A percentile compares a stretch with the other conserved stretches of the same genome.
Conservation (phyloP, 2,888 invertebrate genomes). For the Spisula solida region DNA sequence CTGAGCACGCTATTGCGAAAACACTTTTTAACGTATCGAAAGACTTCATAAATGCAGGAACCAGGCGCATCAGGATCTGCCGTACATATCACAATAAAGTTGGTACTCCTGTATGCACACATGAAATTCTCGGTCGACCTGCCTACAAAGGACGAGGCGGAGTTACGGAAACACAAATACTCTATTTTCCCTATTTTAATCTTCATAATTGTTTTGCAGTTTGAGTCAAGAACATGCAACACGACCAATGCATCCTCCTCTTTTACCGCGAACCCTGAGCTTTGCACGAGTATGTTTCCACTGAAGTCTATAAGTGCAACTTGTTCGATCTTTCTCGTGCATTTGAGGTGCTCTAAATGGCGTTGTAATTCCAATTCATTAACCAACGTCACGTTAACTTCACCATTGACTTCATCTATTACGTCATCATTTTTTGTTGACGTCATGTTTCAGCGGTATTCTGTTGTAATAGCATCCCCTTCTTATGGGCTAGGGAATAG, state of each 20-base stretch:
- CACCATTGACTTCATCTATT: neutral
- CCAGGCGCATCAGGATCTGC: slow-evolving; percentile 76
- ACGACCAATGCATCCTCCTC: slow-evolving; percentile 52
- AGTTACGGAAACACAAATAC: slow-evolving; percentile 74
- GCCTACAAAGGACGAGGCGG: slow-evolving; percentile 73
- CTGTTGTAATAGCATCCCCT: too few relatives aligned
- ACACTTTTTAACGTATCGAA: slow-evolving; percentile 69
- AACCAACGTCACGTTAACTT: neutral
- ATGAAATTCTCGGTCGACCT: slow-evolving; percentile 74
- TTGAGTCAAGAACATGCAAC: slow-evolving; percentile 52
- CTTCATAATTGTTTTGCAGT: slow-evolving; percentile 65
- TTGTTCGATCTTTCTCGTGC: slow-evolving; percentile 66
- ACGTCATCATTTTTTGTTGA: neutral
- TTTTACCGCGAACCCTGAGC: slow-evolving; percentile 53
- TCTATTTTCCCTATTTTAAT: slow-evolving; percentile 67
- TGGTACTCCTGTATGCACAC: slow-evolving; percentile 69
- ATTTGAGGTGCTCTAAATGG: neutral
- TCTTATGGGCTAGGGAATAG: too few relatives aligned
- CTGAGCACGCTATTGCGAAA: slow-evolving; percentile 29
- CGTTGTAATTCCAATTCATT: neutral
- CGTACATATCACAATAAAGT: slow-evolving; percentile 73
- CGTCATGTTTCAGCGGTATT: neutral
- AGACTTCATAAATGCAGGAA: slow-evolving; percentile 79
- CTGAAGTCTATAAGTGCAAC: slow-evolving; percentile 67
- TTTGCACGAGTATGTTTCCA: slow-evolving; percentile 60